Evolutionary conservation across 2,888 invertebrate genomes (phyloP).

Genomic region (Heteromurus nitidus): DNA sequence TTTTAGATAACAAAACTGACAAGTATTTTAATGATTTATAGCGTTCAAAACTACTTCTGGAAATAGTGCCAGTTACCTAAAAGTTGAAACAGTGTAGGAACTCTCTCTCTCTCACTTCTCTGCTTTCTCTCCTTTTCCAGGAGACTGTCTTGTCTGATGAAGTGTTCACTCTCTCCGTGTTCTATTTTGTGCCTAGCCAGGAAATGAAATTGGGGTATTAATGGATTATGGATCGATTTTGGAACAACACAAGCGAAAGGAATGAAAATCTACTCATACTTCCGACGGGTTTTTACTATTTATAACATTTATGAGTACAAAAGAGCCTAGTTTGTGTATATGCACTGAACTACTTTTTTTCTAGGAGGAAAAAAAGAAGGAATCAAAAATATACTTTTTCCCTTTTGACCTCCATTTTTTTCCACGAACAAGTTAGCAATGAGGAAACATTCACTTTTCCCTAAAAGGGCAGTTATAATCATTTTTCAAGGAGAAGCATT

Average conservation of each 20-base stretch:
- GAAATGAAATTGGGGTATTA: constrained; percentile 59
- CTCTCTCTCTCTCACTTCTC: neutral
- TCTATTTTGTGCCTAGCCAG: constrained; percentile 1
- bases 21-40: constrained; percentile 58
- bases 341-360: too few species aligned
- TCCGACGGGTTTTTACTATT: neutral
- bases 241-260: neutral
- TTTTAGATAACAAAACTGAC: constrained; percentile 56
- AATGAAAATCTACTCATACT: constrained; percentile 2
- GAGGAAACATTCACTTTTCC: neutral
- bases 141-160: constrained; percentile 27
- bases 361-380: too few species aligned
- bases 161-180: constrained; percentile 27
- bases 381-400: constrained; percentile 7
- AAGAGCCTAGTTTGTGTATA: too few species aligned
- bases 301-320: too few species aligned
- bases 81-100: neutral
- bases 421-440: neutral
- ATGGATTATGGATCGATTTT: constrained; percentile 58
- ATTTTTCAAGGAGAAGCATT: constrained; percentile 19
- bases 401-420: constrained; percentile 38
- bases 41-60: constrained; percentile 53
- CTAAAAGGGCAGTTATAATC: neutral
- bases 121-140: too few species aligned
- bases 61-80: constrained; percentile 47